Percentiles rank a stretch among this genome's conserved stretches.
Conservation (phyloP, 2,888 invertebrate genomes). For the Yponomeuta cagnagella region DNA sequence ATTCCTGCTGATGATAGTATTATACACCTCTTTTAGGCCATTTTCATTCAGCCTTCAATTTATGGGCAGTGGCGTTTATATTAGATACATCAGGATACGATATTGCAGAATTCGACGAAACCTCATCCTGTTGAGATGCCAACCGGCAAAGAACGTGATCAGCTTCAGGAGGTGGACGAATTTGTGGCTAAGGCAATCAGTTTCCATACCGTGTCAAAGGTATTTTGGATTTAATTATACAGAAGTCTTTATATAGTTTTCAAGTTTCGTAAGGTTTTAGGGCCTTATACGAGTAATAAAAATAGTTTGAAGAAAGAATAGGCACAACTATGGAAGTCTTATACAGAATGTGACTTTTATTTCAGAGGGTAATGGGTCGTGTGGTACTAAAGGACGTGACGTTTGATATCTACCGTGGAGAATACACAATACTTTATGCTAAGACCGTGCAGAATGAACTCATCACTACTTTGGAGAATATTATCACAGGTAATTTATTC, state of each 20-base stretch:
- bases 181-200: slow-evolving; percentile 55
- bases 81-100: not conserved
- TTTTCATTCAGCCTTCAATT: too few species aligned
- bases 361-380: slow-evolving; percentile 48
- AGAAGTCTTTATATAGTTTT: too few species aligned
- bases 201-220: slow-evolving; percentile 54
- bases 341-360: not conserved
- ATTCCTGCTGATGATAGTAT: too few species aligned
- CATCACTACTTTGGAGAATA: slow-evolving; percentile 43
- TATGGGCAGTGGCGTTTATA: too few species aligned
- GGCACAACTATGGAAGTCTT: not conserved
- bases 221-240: slow-evolving; percentile 19
- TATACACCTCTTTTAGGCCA: too few species aligned
- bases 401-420: slow-evolving; percentile 56
- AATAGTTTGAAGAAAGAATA: not conserved
- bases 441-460: slow-evolving; percentile 42
- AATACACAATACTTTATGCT: slow-evolving; percentile 46
- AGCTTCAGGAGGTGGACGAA: slow-evolving; percentile 57
- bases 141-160: slow-evolving; percentile 36
- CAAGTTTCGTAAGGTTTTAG: too few species aligned
- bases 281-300: too few species aligned
- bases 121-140: slow-evolving; percentile 36
- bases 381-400: slow-evolving; percentile 40
- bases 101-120: slow-evolving; percentile 34
- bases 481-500: slow-evolving; percentile 42